Evolutionary conservation across 2,797 vertebrate genomes (phyloP).

Genomic region (Iguana delicatissima): DNA sequence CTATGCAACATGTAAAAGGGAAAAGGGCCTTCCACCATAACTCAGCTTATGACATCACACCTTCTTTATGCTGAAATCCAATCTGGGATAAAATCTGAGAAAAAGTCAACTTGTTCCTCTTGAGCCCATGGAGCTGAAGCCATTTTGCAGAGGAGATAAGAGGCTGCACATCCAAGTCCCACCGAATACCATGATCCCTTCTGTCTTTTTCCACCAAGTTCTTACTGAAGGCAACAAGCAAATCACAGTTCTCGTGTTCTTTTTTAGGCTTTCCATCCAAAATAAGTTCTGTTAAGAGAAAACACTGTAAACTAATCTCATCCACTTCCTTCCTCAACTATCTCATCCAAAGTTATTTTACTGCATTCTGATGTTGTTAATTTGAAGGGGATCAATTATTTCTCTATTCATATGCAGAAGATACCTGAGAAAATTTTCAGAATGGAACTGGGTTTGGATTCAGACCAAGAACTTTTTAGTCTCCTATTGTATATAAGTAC

Average conservation of each 20-base stretch:
- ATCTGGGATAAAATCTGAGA: slow-evolving; percentile 82
- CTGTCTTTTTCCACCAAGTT: slow-evolving; percentile 46
- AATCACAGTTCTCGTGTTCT: slow-evolving; percentile 43
- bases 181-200: slow-evolving; percentile 4
- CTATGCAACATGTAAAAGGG: background rate
- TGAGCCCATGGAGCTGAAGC: slow-evolving; percentile 82
- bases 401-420: slow-evolving; percentile 23
- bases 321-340: background rate
- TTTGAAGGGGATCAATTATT: background rate
- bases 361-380: background rate
- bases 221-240: background rate
- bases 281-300: slow-evolving; percentile 58
- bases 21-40: background rate
- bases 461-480: background rate
- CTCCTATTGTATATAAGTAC: too few relatives aligned
- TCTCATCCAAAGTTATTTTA: background rate
- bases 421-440: background rate
- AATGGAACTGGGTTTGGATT: background rate
- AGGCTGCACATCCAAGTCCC: slow-evolving; percentile 58
- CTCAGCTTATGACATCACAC: slow-evolving; percentile 66
- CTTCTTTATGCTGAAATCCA: slow-evolving; percentile 84
- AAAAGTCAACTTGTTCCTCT: slow-evolving; percentile 79
- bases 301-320: background rate
- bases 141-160: slow-evolving; percentile 82
- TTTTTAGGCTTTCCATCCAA: slow-evolving; percentile 50